phyloP scores from a whole-genome alignment of 1,140 invertebrate species.

The Glossosoma conforme region DNA sequence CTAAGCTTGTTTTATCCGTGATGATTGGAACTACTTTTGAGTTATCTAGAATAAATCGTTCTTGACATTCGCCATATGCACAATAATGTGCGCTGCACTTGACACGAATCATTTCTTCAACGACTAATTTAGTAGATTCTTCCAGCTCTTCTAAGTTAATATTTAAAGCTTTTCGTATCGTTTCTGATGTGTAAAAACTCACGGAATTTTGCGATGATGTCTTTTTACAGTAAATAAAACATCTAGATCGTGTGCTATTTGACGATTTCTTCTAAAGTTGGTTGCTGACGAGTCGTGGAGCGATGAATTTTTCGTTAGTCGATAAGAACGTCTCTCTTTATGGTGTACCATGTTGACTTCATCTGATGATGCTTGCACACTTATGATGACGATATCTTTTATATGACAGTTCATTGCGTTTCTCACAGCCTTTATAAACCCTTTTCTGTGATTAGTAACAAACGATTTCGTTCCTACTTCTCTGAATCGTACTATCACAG shows the following conservation, averaged over 20 bases:
- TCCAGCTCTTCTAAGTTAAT: slow-evolving; percentile 65
- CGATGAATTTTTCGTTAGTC: not conserved
- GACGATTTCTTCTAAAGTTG: slow-evolving; percentile 10
- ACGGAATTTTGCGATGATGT: slow-evolving; percentile 32
- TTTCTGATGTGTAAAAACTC: slow-evolving; percentile 55
- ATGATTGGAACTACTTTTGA: slow-evolving; percentile 60
- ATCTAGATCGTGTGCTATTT: slow-evolving; percentile 61
- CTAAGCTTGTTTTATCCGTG: slow-evolving; percentile 74
- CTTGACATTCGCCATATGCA: slow-evolving; percentile 71
- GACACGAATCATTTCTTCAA: slow-evolving; percentile 67
- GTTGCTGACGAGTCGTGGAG: not conserved
- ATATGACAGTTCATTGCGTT: slow-evolving; percentile 66
- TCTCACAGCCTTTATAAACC: slow-evolving; percentile 68
- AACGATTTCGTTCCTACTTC: slow-evolving; percentile 76
- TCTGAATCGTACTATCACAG: slow-evolving; percentile 69
- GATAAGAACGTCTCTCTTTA: slow-evolving; percentile 23
- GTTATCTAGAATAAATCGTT: slow-evolving; percentile 66
- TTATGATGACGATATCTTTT: slow-evolving; percentile 62
- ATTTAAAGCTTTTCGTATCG: slow-evolving; percentile 58
- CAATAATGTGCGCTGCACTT: slow-evolving; percentile 70
- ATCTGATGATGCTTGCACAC: slow-evolving; percentile 53
- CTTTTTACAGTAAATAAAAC: slow-evolving; percentile 75
- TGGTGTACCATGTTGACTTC: slow-evolving; percentile 28
- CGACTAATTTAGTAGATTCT: slow-evolving; percentile 62
- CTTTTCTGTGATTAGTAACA: slow-evolving; percentile 71